Evolutionary conservation across 2,888 invertebrate genomes (phyloP).

Genomic region (Cephus pulcher): DNA sequence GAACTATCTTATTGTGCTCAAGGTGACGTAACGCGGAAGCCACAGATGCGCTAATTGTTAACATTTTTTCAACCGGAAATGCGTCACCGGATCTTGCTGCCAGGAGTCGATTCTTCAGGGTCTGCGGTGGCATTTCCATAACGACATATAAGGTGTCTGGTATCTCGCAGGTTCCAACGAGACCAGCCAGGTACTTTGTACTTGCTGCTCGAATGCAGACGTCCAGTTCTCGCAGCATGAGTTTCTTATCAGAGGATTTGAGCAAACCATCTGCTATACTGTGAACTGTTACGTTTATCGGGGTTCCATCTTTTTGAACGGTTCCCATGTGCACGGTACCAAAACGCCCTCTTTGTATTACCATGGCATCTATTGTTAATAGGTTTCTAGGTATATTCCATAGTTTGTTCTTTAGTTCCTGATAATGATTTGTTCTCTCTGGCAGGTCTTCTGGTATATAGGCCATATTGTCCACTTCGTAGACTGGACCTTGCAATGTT

Average conservation of each 20-base stretch:
- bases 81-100: conserved; percentile 54
- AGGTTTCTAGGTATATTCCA: conserved; percentile 80
- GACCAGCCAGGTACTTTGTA: conserved; percentile 78
- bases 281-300: conserved; percentile 73
- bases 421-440: conserved; percentile 77
- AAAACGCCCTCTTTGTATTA: conserved; percentile 80
- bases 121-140: conserved; percentile 76
- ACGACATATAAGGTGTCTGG: conserved; percentile 80
- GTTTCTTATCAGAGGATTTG: conserved; percentile 69
- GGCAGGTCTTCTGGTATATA: conserved; percentile 80
- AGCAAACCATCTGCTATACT: conserved; percentile 73
- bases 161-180: conserved; percentile 85
- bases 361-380: conserved; percentile 77
- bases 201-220: conserved; percentile 76
- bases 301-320: conserved; percentile 73
- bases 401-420: conserved; percentile 80
- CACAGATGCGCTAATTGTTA: conserved; percentile 65
- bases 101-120: conserved; percentile 76
- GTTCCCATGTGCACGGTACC: conserved; percentile 82
- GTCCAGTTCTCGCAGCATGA: conserved; percentile 79
- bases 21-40: conserved; percentile 68
- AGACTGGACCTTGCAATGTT: conserved; percentile 82
- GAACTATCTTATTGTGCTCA: conserved; percentile 72
- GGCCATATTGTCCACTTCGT: conserved; percentile 84
- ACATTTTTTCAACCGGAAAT: conserved; percentile 56